Conservation (phyloP, 92 coral and sea anemone genomes). For the Desmophyllum pertusum region DNA sequence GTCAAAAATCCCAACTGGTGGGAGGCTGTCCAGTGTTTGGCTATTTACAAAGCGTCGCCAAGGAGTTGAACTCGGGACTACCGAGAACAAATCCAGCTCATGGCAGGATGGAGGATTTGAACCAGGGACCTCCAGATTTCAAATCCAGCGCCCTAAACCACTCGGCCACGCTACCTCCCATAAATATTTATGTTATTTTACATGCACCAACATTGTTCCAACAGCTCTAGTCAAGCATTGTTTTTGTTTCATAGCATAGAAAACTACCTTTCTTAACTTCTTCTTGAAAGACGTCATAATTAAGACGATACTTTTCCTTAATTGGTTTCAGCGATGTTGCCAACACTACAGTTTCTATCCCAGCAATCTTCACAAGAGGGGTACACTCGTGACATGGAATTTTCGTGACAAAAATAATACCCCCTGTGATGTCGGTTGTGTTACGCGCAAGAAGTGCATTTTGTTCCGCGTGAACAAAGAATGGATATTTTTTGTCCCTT, state of each 20-base stretch:
- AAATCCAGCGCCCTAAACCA: no score
- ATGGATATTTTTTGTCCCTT: slow-evolving; percentile 40
- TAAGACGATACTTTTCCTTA: slow-evolving; percentile 29
- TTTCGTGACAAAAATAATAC: slow-evolving; percentile 40
- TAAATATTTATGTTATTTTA: no score
- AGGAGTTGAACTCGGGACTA: no score
- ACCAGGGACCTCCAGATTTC: no score
- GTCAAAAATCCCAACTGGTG: no score
- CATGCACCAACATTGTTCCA: no score
- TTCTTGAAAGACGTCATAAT: slow-evolving; percentile 44
- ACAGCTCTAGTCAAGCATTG: no score
- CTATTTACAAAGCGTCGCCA: no score
- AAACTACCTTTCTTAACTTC: slow-evolving; percentile 28
- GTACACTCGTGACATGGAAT: slow-evolving; percentile 51
- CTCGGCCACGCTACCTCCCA: no score
- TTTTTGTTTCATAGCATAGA: slow-evolving; percentile 30
- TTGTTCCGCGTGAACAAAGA: slow-evolving; percentile 60
- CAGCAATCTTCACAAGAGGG: slow-evolving; percentile 35
- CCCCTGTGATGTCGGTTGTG: slow-evolving; percentile 16
- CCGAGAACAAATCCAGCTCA: no score
- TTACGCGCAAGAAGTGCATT: slow-evolving; percentile 47
- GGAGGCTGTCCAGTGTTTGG: no score
- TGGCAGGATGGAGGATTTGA: no score
- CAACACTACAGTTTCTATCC: slow-evolving; percentile 39
- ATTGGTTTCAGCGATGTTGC: slow-evolving; percentile 17